These are phyloP conservation scores for Epinephelus awoara DNA, from an alignment of 2,797 vertebrate species.

Conservation along the genomic window DNA sequence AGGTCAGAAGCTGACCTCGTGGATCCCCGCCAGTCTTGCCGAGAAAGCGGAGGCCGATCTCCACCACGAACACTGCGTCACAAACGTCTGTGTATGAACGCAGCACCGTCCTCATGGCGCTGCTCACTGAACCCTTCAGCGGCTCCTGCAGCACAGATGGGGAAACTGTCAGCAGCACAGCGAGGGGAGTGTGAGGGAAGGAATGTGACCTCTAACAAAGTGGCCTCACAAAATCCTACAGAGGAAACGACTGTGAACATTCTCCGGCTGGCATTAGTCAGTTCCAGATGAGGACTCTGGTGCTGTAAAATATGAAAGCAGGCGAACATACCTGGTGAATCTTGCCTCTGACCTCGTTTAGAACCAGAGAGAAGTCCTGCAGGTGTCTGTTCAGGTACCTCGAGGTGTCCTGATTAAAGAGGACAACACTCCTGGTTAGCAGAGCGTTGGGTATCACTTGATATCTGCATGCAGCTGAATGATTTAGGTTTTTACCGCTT, in stretches of 20 bases:
- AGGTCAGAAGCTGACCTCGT: constrained; percentile 64
- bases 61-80: constrained; percentile 74
- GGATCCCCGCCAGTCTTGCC: constrained; percentile 78
- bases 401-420: constrained; percentile 75
- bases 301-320: too few relatives aligned
- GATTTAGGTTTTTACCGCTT: constrained; percentile 62
- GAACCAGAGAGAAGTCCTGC: constrained; percentile 82
- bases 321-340: constrained; percentile 77
- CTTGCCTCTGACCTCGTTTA: constrained; percentile 78
- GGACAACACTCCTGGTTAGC: neutral
- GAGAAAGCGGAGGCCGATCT: constrained; percentile 83
- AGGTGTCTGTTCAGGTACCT: constrained; percentile 81
- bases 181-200: constrained; percentile 7
- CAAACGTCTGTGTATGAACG: constrained; percentile 83
- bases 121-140: constrained; percentile 75
- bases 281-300: constrained; percentile 33
- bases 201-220: constrained; percentile 58
- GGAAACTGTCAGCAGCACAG: constrained; percentile 30
- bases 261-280: constrained; percentile 37
- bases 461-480: neutral
- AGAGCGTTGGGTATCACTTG: neutral
- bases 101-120: constrained; percentile 69
- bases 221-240: constrained; percentile 41
- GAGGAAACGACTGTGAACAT: constrained; percentile 27
- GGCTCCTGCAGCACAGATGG: constrained; percentile 64